Percentiles rank a stretch among this genome's conserved stretches.
phyloP scores from a whole-genome alignment of 2,797 vertebrate species.

The Melanotaenia trifasciata region DNA sequence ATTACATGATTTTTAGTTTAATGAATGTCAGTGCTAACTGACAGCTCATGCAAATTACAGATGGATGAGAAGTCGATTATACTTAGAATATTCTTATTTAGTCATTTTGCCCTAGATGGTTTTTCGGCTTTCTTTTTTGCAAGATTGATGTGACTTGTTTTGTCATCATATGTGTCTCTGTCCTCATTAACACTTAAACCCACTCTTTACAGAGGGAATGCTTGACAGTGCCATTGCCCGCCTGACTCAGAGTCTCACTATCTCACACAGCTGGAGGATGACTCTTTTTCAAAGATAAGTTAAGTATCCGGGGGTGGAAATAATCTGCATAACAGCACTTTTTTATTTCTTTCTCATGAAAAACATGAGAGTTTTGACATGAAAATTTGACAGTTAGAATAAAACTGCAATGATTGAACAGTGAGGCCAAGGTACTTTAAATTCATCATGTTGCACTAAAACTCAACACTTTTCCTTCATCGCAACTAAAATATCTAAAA shows the following conservation, averaged over 20 bases:
- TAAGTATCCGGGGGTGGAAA: conserved; percentile 35
- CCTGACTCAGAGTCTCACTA: conserved; percentile 56
- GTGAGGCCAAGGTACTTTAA: conserved; percentile 10
- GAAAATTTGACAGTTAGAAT: background rate
- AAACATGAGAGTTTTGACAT: conserved; percentile 20
- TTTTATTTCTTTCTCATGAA: background rate
- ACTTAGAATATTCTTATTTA: conserved; percentile 20
- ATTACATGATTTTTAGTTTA: conserved; percentile 71
- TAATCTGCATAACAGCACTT: conserved; percentile 20
- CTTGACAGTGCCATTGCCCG: conserved; percentile 40
- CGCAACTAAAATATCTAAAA: background rate
- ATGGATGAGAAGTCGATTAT: conserved; percentile 28
- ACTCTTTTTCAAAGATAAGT: conserved; percentile 55
- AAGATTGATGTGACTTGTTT: conserved; percentile 16
- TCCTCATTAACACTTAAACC: conserved; percentile 55
- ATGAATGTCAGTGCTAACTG: conserved; percentile 68
- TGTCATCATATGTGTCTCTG: conserved; percentile 34
- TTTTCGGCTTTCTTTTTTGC: background rate
- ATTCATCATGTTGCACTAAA: background rate
- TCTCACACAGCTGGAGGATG: conserved; percentile 32
- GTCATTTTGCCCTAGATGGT: background rate
- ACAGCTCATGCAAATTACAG: conserved; percentile 62
- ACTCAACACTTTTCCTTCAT: background rate
- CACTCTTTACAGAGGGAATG: conserved; percentile 49
- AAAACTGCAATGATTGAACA: conserved; percentile 21